Base-by-base conservation (phyloP, 92 coral and sea anemone species). In the Porites lobata region DNA sequence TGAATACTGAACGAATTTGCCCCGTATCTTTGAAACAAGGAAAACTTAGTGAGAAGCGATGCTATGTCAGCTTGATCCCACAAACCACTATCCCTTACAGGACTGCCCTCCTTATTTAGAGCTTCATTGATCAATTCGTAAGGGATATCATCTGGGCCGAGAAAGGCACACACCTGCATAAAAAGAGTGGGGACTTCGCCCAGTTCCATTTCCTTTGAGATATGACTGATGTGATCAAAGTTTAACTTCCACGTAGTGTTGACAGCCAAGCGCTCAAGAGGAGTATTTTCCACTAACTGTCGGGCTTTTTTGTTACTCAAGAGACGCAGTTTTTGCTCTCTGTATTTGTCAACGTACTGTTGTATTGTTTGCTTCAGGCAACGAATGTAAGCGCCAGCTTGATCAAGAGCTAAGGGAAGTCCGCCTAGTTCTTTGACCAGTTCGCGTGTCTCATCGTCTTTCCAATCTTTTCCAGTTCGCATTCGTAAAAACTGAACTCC, bases 321-420 rank as follows among this genome's bases (percentile, higher is more conserved):
- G 8, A 93, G 84, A 59, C 73, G 26, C 19, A 96, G 57, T 38
- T 72, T 88, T 65, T 82, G 90, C 57, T 90, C 62, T 24, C 86
- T 84, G 83, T 90, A 92, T 75, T 94, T 75, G 22, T 83, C 66
- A 13, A 88, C 20, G 65, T 94, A 94, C 21, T 76, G 59, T 14
- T 90, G 84, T 65, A 94, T 86, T 5, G 90, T 29, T 57, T 86
- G 76, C 1, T 20, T 52, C n/a, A 73, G 91, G 24, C 64, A 69
- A 29, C 85, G 77, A 59, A 96, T 89, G 57, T 92, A 92, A 4
- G 98, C 98, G n/a, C 90, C 94, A 21, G 98, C 96, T 89, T 95
- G 98, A 68, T 95, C 98, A 38, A 95, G 85, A 10, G 98, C 98
- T 68, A 96, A 66, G 1, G 98, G 98, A 29, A 96, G 93, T 50